A percentile compares a stretch with the other conserved stretches of the same genome.
Conservation (phyloP, 2,888 invertebrate genomes). For the Pristionchus exspectatus region DNA sequence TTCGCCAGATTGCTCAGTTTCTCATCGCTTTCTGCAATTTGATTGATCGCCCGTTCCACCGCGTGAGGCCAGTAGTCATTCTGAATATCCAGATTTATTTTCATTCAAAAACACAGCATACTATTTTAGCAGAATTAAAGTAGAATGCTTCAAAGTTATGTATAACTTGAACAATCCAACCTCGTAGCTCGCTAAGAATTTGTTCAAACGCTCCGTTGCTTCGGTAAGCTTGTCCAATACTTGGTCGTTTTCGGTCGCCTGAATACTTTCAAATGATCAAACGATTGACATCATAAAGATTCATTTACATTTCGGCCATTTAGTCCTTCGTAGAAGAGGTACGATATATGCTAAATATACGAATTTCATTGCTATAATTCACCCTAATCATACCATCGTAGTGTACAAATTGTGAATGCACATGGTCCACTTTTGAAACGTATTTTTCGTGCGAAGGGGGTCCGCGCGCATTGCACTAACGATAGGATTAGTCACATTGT, state of each 20-base stretch:
- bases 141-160: not conserved
- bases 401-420: slow-evolving; percentile 15
- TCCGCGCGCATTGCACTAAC: not conserved
- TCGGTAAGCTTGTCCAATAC: not conserved
- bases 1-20: not conserved
- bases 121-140: not conserved
- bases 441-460: not conserved
- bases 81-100: not conserved
- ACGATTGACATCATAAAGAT: not conserved
- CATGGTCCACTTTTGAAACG: not conserved
- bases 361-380: not conserved
- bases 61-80: slow-evolving; percentile 9
- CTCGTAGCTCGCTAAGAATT: not conserved
- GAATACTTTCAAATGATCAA: not conserved
- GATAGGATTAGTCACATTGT: not conserved
- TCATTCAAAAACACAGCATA: not conserved
- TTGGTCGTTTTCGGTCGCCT: not conserved
- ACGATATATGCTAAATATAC: not conserved
- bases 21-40: not conserved
- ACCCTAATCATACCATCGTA: not conserved
- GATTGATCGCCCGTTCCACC: not conserved
- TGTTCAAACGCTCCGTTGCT: not conserved
- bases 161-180: not conserved
- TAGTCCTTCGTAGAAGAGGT: not conserved
- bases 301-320: not conserved